phyloP scores from a whole-genome alignment of 2,797 vertebrate species.

The Dermochelys coriacea region DNA sequence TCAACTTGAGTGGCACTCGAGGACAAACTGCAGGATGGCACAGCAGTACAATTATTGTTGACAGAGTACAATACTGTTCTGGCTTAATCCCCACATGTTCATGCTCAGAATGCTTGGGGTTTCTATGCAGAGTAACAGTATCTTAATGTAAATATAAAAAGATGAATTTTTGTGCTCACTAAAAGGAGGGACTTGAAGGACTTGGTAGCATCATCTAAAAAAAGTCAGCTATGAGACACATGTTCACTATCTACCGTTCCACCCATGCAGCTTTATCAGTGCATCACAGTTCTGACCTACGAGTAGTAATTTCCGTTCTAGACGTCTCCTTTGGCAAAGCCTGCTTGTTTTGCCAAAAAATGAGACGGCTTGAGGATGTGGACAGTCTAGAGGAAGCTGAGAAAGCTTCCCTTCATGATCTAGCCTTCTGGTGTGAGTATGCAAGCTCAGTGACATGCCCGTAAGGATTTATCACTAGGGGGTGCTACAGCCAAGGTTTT shows the following conservation, averaged over 20 bases:
- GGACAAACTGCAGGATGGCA: slow-evolving; percentile 26
- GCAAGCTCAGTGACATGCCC: neutral
- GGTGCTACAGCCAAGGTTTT: neutral
- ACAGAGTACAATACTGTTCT: neutral
- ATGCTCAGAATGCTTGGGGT: neutral
- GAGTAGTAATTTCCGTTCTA: neutral
- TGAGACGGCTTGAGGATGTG: neutral
- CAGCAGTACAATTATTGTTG: neutral
- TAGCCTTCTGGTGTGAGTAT: neutral
- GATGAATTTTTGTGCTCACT: neutral
- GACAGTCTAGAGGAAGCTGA: neutral
- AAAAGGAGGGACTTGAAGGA: neutral
- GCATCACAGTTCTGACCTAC: neutral
- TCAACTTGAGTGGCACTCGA: slow-evolving; percentile 21
- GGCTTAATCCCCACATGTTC: rapidly evolving
- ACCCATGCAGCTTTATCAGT: neutral
- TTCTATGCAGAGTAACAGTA: neutral
- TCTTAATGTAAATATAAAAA: neutral
- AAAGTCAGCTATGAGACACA: neutral
- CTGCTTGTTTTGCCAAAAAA: neutral
- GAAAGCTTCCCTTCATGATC: neutral
- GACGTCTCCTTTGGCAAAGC: neutral
- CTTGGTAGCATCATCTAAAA: neutral
- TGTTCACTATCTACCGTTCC: neutral
- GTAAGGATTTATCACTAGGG: rapidly evolving